Conservation (phyloP, 2,888 invertebrate genomes). For the Schizotus pectinicornis region DNA sequence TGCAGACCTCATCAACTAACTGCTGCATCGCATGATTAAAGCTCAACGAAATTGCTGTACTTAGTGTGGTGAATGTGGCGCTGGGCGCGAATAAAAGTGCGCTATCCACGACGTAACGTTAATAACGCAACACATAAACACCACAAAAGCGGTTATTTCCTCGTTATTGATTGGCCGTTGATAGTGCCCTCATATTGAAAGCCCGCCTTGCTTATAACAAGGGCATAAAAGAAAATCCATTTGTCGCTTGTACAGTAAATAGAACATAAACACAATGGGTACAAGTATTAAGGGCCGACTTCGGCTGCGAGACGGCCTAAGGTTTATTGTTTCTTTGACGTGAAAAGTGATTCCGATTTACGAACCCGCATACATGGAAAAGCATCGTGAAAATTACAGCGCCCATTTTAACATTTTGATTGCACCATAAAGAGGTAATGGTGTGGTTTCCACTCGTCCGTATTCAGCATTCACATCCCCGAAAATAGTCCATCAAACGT, state of each 20-base stretch:
- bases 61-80: too few relatives aligned
- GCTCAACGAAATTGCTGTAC: too few relatives aligned
- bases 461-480: slow-evolving; percentile 22
- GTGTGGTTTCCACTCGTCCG: slow-evolving; percentile 19
- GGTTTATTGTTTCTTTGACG: slow-evolving; percentile 24
- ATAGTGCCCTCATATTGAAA: slow-evolving; percentile 1
- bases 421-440: slow-evolving; percentile 26
- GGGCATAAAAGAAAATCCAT: slow-evolving; percentile 27
- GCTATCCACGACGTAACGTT: neutral
- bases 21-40: too few relatives aligned
- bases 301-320: slow-evolving; percentile 9
- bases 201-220: slow-evolving; percentile 15
- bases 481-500: slow-evolving; percentile 35
- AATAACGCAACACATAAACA: neutral
- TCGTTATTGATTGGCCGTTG: slow-evolving; percentile 1
- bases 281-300: slow-evolving; percentile 17
- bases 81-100: too few relatives aligned
- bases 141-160: slow-evolving; percentile 7
- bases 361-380: slow-evolving; percentile 21
- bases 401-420: slow-evolving; percentile 28
- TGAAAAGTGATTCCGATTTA: slow-evolving; percentile 28
- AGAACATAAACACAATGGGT: slow-evolving; percentile 24
- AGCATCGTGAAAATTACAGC: slow-evolving; percentile 26
- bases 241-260: slow-evolving; percentile 24
- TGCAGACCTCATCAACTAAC: too few relatives aligned